These are phyloP conservation scores for Miichthys miiuy DNA, from an alignment of 2,797 vertebrate species.

Conservation along the genomic window DNA sequence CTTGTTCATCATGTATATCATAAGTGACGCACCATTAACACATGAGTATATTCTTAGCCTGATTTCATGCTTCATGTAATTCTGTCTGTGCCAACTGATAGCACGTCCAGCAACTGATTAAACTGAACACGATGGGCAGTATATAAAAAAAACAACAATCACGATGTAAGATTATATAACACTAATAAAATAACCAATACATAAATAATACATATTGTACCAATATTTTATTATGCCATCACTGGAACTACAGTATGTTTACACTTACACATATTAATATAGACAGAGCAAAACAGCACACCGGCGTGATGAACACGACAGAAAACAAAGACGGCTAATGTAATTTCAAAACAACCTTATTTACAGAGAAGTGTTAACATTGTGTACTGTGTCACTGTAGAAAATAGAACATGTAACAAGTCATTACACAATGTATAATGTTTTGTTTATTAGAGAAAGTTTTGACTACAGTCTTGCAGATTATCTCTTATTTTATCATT, in stretches of 20 bases:
- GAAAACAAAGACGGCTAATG: slow-evolving; percentile 58
- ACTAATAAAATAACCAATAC: background rate
- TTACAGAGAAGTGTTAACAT: slow-evolving; percentile 29
- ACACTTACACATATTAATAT: background rate
- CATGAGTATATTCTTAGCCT: slow-evolving; percentile 59
- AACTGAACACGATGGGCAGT: background rate
- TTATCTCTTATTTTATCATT: background rate
- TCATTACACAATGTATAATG: slow-evolving; percentile 2
- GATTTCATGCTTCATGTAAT: slow-evolving; percentile 20
- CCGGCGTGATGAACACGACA: slow-evolving; percentile 1
- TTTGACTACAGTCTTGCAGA: background rate
- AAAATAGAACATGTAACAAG: slow-evolving; percentile 26
- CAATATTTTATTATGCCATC: background rate
- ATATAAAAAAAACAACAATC: background rate
- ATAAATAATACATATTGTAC: background rate
- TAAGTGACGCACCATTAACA: slow-evolving; percentile 51
- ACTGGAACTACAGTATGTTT: background rate
- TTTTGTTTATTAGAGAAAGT: background rate
- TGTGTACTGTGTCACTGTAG: slow-evolving; percentile 18
- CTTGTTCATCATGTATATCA: slow-evolving; percentile 38
- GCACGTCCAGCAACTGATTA: slow-evolving; percentile 14
- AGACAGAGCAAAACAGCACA: background rate
- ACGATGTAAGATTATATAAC: background rate
- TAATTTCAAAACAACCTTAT: slow-evolving; percentile 28
- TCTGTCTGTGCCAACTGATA: slow-evolving; percentile 18